These are phyloP conservation scores for Drosophila limbata DNA, from an alignment of 2,888 invertebrate species.

Conservation along the genomic window DNA sequence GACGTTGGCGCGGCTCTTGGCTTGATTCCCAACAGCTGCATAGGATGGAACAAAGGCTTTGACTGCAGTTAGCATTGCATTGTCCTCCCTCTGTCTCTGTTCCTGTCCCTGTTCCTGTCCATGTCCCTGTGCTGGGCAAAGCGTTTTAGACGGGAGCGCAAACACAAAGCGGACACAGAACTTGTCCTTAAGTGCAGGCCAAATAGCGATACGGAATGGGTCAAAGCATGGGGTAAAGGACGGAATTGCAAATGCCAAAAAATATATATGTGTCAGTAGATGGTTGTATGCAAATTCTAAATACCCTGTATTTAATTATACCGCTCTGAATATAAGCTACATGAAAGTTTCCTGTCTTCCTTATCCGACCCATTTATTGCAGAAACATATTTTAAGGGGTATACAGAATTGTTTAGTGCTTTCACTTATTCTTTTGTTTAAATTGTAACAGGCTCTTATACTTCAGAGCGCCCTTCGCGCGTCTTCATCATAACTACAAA, in stretches of 20 bases:
- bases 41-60: conserved; percentile 27
- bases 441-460: conserved; percentile 52
- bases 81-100: conserved; percentile 1
- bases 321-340: too few species aligned
- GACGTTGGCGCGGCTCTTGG: conserved; percentile 20
- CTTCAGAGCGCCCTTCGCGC: conserved; percentile 29
- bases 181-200: conserved; percentile 53
- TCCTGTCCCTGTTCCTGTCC: background rate
- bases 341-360: too few species aligned
- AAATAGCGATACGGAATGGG: conserved; percentile 40
- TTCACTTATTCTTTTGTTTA: conserved; percentile 63
- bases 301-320: conserved; percentile 14
- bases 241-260: conserved; percentile 52
- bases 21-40: conserved; percentile 30
- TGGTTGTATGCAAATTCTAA: background rate
- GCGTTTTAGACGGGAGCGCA: conserved; percentile 38
- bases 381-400: conserved; percentile 6
- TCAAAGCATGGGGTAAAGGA: conserved; percentile 5
- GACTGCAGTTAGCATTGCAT: conserved; percentile 28
- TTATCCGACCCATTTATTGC: background rate
- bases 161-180: conserved; percentile 49
- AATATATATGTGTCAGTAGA: conserved; percentile 1
- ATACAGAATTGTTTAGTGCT: conserved; percentile 50
- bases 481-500: conserved; percentile 73
- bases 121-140: conserved; percentile 9